phyloP scores from a whole-genome alignment of 2,888 invertebrate genomes.

The Polymixis lichenea region DNA sequence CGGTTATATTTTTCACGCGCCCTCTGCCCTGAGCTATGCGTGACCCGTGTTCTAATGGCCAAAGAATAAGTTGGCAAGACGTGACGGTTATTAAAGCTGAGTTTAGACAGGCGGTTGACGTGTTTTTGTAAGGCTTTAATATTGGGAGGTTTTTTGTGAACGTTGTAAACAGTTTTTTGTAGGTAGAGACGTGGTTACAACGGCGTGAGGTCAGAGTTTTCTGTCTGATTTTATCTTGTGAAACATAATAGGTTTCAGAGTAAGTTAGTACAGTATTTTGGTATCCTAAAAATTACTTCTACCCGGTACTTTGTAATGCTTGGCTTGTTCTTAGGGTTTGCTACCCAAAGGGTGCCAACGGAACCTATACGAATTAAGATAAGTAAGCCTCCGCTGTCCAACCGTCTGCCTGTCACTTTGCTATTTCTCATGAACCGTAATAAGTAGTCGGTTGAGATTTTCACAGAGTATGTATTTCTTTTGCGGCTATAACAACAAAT shows the following conservation, averaged over 20 bases:
- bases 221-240: not conserved
- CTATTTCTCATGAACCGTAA: no score
- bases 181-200: slow-evolving; percentile 6
- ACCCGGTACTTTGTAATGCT: not conserved
- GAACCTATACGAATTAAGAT: no score
- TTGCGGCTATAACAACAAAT: no score
- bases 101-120: slow-evolving; percentile 41
- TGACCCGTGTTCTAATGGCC: slow-evolving; percentile 72
- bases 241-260: not conserved
- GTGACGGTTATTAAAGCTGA: slow-evolving; percentile 52
- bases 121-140: slow-evolving; percentile 30
- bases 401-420: no score
- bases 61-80: slow-evolving; percentile 67
- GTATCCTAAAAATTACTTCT: not conserved
- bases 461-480: no score
- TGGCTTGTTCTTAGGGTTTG: no score
- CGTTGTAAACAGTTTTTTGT: slow-evolving; percentile 13
- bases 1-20: slow-evolving; percentile 79
- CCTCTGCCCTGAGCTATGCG: slow-evolving; percentile 69
- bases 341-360: no score
- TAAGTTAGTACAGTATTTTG: not conserved
- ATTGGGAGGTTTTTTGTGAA: slow-evolving; percentile 23
- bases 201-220: not conserved
- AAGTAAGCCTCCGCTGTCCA: no score
- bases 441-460: no score